Base-by-base conservation (phyloP, 1,140 invertebrate species). In the Lepidurus apus region DNA sequence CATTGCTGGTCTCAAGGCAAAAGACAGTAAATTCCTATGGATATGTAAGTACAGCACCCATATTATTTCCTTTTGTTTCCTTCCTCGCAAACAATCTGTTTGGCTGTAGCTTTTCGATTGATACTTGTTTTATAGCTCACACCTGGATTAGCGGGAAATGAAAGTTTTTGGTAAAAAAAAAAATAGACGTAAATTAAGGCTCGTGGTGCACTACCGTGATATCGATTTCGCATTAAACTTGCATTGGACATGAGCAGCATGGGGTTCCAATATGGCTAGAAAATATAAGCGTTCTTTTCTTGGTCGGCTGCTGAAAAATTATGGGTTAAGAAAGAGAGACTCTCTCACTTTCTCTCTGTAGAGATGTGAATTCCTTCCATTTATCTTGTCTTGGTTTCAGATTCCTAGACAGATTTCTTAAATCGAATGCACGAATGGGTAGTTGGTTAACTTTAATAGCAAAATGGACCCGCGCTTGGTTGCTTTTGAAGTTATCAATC, bases 141-240 rank as follows among this genome's bases (percentile, higher is more conserved):
- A 65, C 53, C 53, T 65, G n/a, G 7, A 65, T 7, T n/a, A 65
- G 53, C 17, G 53, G 21, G 53, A 65, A 65, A 65, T 21, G 1
- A 17, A 65, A 21, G 7, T 65, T 17, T 21, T 65, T 65, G 45
- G 45, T 65, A 17, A 17, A 65, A 65, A 21, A 6, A 21, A 21
- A 65, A n/a, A 21, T 17, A 21, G 13, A 21, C 17, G 1, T 65
- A n/a, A 65, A 17, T 13, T 65, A 11, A 21, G 7, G 53, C 21
- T 65, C 53, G 53, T 65, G 53, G 53, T 34, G 34, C 53, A 13
- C 17, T 7, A 7, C 53, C 53, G 21, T 65, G 8, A 65, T 65
- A 65, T 65, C 53, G 53, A 65, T 65, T 65, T 65, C 53, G 6
- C 53, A 21, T 17, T 65, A 65, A 65, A 65, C 53, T 21, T n/a